A percentile compares a stretch with the other conserved stretches of the same genome.
Conservation (phyloP, 2,113 vertebrate species). For the Mixornis gularis region DNA sequence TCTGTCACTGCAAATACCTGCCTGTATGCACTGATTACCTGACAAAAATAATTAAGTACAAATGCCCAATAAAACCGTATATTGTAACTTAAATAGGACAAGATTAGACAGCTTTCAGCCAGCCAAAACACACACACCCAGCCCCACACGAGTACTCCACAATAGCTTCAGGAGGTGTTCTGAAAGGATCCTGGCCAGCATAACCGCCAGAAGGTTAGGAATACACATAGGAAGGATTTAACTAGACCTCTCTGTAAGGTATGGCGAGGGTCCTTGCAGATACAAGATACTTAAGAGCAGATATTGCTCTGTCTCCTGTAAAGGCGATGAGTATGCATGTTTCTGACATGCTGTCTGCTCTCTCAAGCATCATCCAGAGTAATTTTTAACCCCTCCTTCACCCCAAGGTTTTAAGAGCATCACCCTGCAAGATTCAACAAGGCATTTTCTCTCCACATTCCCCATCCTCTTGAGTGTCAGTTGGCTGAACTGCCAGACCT, state of each 20-base stretch:
- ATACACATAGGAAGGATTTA: not conserved
- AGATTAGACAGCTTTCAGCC: not conserved
- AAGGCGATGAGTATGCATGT: not conserved
- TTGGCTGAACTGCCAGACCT: not conserved
- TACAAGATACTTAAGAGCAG: not conserved
- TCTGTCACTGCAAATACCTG: not conserved
- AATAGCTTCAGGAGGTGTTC: not conserved
- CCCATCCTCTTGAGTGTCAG: not conserved
- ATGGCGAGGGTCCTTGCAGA: not conserved
- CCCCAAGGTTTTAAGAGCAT: not conserved
- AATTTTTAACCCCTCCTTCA: conserved; percentile 47
- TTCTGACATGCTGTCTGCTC: conserved; percentile 43
- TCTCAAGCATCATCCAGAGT: conserved; percentile 15
- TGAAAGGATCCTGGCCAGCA: not conserved
- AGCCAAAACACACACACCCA: not conserved
- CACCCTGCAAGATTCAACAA: not conserved
- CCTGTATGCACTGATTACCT: not conserved
- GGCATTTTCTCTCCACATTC: not conserved
- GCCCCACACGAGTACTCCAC: not conserved
- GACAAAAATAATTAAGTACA: not conserved
- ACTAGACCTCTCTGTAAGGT: not conserved
- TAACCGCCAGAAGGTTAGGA: not conserved
- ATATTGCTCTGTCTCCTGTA: not conserved
- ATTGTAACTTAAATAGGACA: not conserved
- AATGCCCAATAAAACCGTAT: not conserved